phyloP scores from a whole-genome alignment of 2,797 vertebrate genomes.

The Corythornis leucogaster region DNA sequence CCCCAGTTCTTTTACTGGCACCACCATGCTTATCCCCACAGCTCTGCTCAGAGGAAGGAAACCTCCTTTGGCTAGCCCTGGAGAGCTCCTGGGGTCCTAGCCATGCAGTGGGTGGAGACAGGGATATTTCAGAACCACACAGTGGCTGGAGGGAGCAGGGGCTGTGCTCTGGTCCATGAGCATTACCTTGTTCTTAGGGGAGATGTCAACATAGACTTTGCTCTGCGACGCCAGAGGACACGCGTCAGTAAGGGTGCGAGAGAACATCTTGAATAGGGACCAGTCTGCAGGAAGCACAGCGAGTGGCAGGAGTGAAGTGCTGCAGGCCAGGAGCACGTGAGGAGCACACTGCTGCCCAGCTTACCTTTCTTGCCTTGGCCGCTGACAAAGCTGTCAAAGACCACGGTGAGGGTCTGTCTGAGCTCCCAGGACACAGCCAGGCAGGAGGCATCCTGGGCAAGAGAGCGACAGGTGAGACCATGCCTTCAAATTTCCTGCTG shows the following conservation, averaged over 20 bases:
- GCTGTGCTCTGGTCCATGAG: not conserved
- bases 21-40: not conserved
- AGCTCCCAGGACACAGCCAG: conserved; percentile 90
- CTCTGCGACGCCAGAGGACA: conserved; percentile 94
- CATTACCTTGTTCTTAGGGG: conserved; percentile 87
- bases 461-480: not conserved
- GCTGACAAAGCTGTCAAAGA: conserved; percentile 90
- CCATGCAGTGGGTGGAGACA: not conserved
- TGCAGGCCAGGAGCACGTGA: accelerated
- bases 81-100: not conserved
- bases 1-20: not conserved
- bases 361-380: conserved; percentile 91
- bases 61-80: accelerated
- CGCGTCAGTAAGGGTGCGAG: conserved; percentile 91
- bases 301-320: not conserved
- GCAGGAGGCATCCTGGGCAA: conserved; percentile 83
- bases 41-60: not conserved
- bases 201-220: conserved; percentile 92
- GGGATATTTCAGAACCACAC: not conserved
- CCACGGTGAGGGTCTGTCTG: conserved; percentile 92
- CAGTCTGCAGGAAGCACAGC: conserved; percentile 82
- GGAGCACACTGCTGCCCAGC: accelerated
- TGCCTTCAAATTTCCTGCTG: not conserved
- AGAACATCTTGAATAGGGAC: conserved; percentile 98
- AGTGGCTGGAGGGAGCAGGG: not conserved